Conservation (phyloP, 1,140 invertebrate species). For the Philaenus spumarius region DNA sequence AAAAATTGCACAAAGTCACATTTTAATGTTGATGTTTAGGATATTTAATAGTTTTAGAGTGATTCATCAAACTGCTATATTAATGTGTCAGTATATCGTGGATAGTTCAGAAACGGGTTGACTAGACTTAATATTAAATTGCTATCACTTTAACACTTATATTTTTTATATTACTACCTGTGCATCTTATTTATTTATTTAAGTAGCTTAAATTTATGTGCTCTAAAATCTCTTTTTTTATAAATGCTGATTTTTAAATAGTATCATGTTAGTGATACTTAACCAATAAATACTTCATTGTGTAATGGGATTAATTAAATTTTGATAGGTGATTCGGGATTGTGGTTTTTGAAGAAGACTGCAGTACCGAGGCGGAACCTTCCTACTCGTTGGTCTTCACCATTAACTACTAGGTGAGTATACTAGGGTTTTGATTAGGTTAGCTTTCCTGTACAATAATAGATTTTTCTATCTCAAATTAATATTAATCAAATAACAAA, state of each 20-base stretch:
- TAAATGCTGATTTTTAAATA: not conserved
- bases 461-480: not conserved
- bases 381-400: not conserved
- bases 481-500: not conserved
- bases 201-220: not conserved
- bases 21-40: no score
- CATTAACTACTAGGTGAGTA: conserved; percentile 9
- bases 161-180: no score
- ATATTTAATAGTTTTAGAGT: no score
- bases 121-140: no score
- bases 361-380: conserved; percentile 5
- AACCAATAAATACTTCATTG: not conserved
- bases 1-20: no score
- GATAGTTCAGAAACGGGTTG: no score
- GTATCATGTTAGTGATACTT: not conserved
- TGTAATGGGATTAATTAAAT: not conserved
- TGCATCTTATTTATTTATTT: no score
- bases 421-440: no score
- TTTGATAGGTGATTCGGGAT: not conserved
- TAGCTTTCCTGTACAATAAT: not conserved
- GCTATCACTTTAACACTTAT: no score
- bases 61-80: no score
- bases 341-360: conserved; percentile 3
- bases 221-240: not conserved
- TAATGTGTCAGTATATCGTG: no score